Conservation (phyloP, 2,888 invertebrate genomes). For the Mystacides longicornis region DNA sequence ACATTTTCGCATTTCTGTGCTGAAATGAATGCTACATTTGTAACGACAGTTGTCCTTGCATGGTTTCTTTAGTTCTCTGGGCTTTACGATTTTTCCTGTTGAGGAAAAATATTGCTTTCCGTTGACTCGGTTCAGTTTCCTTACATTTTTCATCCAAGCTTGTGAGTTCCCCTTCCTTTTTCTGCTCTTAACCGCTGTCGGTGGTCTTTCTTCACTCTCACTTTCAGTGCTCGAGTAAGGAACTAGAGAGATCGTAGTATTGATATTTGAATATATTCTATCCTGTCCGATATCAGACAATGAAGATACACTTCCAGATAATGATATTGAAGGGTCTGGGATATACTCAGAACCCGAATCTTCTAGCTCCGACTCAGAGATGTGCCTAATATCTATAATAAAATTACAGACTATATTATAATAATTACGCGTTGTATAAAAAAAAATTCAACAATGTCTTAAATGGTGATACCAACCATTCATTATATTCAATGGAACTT, state of each 20-base stretch:
- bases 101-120: slow-evolving; percentile 7
- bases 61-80: not conserved
- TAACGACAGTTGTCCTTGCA: slow-evolving; percentile 5
- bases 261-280: not conserved
- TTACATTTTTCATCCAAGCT: slow-evolving; percentile 5
- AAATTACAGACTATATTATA: no score
- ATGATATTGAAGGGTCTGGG: not conserved
- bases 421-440: no score
- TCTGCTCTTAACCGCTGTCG: slow-evolving; percentile 3
- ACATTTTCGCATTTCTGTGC: slow-evolving; percentile 4
- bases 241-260: not conserved
- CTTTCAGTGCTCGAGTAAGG: not conserved
- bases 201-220: not conserved
- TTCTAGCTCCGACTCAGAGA: slow-evolving; percentile 1
- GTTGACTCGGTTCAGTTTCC: slow-evolving; percentile 6
- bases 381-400: not conserved
- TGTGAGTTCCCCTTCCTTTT: slow-evolving; percentile 1
- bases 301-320: slow-evolving; percentile 2
- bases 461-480: no score
- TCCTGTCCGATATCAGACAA: not conserved
- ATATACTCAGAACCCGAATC: not conserved
- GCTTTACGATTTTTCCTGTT: slow-evolving; percentile 4
- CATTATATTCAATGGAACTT: no score
- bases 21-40: slow-evolving; percentile 3
- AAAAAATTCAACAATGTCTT: no score